Percentiles rank a stretch among this genome's conserved stretches.
These are phyloP conservation scores for Drosophila elegans DNA, from an alignment of 1,140 invertebrate genomes.

Conservation along the genomic window DNA sequence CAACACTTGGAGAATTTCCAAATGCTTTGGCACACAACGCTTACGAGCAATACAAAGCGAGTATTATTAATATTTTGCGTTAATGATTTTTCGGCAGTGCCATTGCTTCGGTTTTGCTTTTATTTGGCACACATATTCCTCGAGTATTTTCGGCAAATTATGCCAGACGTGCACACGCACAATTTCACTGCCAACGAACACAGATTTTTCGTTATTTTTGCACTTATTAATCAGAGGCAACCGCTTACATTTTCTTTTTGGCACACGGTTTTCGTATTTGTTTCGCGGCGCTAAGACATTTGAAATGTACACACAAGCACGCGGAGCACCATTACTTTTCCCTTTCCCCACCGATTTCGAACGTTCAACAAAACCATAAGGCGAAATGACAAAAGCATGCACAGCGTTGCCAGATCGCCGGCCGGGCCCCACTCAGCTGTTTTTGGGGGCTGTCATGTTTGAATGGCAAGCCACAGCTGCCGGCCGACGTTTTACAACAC, in stretches of 20 bases:
- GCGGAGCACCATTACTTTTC: conserved; percentile 23
- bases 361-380: conserved; percentile 23
- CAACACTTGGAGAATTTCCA: conserved; percentile 75
- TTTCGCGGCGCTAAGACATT: conserved; percentile 36
- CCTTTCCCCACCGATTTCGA: conserved; percentile 28
- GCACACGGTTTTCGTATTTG: conserved; percentile 35
- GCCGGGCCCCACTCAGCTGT: conserved; percentile 24
- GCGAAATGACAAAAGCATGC: conserved; percentile 18
- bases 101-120: conserved; percentile 8
- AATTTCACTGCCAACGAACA: conserved; percentile 52
- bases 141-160: conserved; percentile 35
- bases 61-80: conserved; percentile 47
- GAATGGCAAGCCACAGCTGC: conserved; percentile 21
- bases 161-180: conserved; percentile 43
- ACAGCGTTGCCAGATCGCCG: conserved; percentile 9
- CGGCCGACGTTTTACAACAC: conserved; percentile 5
- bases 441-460: neutral
- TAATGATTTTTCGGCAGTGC: conserved; percentile 43
- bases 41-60: conserved; percentile 36
- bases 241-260: conserved; percentile 55
- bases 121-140: conserved; percentile 45
- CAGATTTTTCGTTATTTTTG: conserved; percentile 20
- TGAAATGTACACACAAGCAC: conserved; percentile 33
- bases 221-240: conserved; percentile 19
- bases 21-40: conserved; percentile 53